These are phyloP conservation scores for Agapornis canus DNA, from an alignment of 2,797 vertebrate genomes.

Conservation along the genomic window DNA sequence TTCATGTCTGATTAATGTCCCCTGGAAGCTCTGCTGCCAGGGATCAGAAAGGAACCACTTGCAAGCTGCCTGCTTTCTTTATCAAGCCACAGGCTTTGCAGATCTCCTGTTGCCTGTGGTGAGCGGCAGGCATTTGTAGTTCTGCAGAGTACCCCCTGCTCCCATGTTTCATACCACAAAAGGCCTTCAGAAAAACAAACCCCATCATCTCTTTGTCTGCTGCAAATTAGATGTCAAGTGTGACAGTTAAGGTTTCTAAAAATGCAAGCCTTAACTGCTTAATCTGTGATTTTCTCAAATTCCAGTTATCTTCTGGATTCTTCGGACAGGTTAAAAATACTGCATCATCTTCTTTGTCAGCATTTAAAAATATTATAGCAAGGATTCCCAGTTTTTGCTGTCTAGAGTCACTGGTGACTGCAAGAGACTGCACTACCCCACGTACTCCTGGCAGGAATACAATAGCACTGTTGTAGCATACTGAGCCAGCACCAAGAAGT, in stretches of 20 bases:
- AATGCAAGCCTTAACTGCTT: neutral
- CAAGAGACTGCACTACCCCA: neutral
- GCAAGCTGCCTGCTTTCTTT: neutral
- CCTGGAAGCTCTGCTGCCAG: neutral
- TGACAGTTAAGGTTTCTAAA: neutral
- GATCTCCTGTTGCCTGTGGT: neutral
- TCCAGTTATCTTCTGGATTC: neutral
- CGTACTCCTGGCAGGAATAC: neutral
- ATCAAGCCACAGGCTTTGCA: neutral
- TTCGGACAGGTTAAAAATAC: neutral
- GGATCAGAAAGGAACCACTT: neutral
- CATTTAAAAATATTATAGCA: neutral
- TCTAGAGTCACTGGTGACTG: neutral
- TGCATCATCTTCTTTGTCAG: neutral
- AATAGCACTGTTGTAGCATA: neutral
- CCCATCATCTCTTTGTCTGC: neutral
- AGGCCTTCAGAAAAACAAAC: neutral
- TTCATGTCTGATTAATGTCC: accelerated
- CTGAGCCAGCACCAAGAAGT: neutral
- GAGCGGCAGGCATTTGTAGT: neutral
- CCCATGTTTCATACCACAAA: neutral
- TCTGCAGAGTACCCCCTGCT: neutral
- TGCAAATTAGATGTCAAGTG: neutral
- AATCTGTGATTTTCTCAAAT: neutral
- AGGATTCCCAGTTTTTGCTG: neutral